A percentile compares a stretch with the other conserved stretches of the same genome.
These are phyloP conservation scores for Callorhinus ursinus DNA, from an alignment of 2,113 vertebrate species.

Conservation along the genomic window DNA sequence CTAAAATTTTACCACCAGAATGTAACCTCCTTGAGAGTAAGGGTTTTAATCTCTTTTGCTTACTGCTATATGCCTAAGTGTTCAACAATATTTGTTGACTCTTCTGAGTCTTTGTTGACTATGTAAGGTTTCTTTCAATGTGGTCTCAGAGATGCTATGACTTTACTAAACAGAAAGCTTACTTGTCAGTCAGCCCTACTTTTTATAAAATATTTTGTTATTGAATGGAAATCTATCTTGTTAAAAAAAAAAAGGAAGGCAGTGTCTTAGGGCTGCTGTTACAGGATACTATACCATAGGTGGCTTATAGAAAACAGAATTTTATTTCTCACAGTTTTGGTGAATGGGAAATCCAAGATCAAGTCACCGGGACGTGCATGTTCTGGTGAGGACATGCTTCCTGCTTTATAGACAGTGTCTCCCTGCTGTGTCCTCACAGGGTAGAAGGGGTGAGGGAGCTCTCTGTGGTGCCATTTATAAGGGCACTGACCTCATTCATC, in stretches of 20 bases:
- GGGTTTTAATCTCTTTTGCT: neutral
- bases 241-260: neutral
- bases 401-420: neutral
- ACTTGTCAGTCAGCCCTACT: neutral
- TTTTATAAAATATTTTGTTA: neutral
- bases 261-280: neutral
- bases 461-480: too few relatives aligned
- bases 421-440: neutral
- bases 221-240: neutral
- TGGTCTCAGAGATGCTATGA: neutral
- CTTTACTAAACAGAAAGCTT: neutral
- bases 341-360: neutral
- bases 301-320: neutral
- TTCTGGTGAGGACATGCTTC: neutral
- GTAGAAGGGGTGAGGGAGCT: neutral
- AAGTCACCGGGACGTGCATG: neutral
- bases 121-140: neutral
- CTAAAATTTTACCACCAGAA: neutral
- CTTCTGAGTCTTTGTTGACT: neutral
- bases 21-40: neutral
- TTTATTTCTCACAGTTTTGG: neutral
- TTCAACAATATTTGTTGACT: too few relatives aligned
- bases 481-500: too few relatives aligned
- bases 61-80: too few relatives aligned
- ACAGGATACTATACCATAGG: too few relatives aligned